phyloP scores from a whole-genome alignment of 2,113 vertebrate species.

The Acanthisitta chloris region DNA sequence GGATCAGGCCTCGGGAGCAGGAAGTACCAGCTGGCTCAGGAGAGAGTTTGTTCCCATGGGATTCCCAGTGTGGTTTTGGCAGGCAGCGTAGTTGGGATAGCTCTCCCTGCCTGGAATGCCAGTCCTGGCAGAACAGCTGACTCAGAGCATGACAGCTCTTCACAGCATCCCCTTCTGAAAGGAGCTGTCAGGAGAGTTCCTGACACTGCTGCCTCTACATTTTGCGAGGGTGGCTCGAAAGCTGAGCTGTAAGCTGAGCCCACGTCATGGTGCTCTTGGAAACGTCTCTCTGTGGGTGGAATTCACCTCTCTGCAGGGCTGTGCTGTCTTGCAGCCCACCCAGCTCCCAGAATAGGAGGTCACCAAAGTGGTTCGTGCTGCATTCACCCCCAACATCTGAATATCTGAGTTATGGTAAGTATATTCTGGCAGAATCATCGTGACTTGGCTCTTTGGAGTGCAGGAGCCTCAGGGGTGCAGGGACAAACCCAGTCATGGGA shows the following conservation, averaged over 20 bases:
- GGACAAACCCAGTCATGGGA: neutral
- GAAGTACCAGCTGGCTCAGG: slow-evolving; percentile 23
- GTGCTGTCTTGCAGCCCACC: neutral
- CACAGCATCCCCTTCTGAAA: neutral
- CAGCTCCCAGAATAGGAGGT: neutral
- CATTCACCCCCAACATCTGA: neutral
- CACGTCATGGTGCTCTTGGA: neutral
- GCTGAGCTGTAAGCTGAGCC: neutral
- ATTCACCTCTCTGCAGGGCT: neutral
- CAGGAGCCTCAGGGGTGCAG: neutral
- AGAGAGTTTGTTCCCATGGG: neutral
- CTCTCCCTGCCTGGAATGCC: slow-evolving; percentile 7
- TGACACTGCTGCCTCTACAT: neutral
- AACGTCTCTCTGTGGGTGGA: neutral
- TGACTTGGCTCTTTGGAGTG: neutral
- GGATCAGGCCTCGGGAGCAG: slow-evolving; percentile 44
- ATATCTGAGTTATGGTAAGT: neutral
- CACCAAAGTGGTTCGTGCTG: neutral
- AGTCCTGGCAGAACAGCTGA: slow-evolving; percentile 32
- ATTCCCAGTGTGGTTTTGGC: neutral
- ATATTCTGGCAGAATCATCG: accelerated
- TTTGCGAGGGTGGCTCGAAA: neutral
- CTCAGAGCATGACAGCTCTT: slow-evolving; percentile 27
- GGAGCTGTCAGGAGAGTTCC: neutral
- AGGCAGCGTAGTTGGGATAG: neutral